Conservation (phyloP, 2,888 invertebrate species). For the Platycnemis pennipes region DNA sequence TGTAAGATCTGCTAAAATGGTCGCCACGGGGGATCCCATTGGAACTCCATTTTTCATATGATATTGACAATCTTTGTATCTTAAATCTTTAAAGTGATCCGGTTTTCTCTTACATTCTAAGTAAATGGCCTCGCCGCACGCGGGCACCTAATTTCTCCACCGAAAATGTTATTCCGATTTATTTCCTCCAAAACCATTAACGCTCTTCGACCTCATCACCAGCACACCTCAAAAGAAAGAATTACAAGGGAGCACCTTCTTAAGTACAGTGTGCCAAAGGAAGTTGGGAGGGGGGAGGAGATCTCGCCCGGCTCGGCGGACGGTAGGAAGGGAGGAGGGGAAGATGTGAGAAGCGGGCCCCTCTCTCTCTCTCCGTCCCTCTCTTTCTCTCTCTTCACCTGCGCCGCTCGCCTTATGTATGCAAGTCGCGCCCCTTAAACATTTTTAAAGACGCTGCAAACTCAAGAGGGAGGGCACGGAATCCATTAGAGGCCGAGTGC, state of each 20-base stretch:
- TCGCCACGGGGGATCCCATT: too few species aligned
- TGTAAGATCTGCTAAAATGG: too few species aligned
- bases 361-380: neutral
- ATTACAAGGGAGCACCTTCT: neutral
- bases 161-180: neutral
- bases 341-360: neutral
- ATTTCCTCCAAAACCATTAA: neutral
- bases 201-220: neutral
- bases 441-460: neutral
- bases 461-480: neutral
- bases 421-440: neutral
- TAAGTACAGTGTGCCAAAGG: neutral
- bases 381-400: neutral
- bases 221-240: neutral
- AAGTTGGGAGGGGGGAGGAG: too few species aligned
- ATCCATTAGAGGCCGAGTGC: neutral
- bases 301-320: too few species aligned
- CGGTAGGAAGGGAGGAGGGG: too few species aligned
- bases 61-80: too few species aligned
- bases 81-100: neutral
- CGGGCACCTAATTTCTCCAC: neutral
- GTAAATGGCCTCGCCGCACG: neutral
- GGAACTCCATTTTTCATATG: too few species aligned
- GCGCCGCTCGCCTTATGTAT: neutral
- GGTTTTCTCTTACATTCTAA: neutral